Base-by-base conservation (phyloP, 2,113 vertebrate genomes). In the Thunnus thynnus region DNA sequence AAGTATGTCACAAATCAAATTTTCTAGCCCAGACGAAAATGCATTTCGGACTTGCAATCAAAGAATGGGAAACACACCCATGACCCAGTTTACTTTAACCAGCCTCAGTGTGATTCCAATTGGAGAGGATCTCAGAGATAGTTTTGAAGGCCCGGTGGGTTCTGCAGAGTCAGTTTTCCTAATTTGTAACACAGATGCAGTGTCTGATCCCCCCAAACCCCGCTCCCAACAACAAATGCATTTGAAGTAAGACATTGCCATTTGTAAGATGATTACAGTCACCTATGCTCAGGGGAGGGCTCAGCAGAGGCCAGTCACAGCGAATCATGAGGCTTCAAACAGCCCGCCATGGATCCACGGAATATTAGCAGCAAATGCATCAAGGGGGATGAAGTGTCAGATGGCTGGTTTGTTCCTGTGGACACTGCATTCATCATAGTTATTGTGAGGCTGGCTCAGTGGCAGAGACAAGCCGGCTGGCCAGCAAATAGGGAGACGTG, bases 371-470 rank as follows among this genome's bases (percentile, higher is more conserved):
- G 78, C 83, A 79, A 86, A 90, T 92, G 88, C 90, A 92, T 93
- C 87, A 88, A 72, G 66, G 88, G 74, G 85, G 82, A 85, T 87
- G 72, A 76, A 81, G 78, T 90, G 89, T 93, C 81, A 91, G 85
- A 89, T 51, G 89, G 91, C 84, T 89, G 87, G 85, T 93, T 91
- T 90, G 85, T 87, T 91, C 80, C 87, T 61, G 89, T 81, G 88
- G 89, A 92, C 89, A 70, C 84, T 91, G 78, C 86, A 91, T 93
- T 93, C 75, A 93, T 94, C 92, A 94, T 78, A 82, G 85, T 93
- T 92, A 93, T 84, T 84, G 90, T 80, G 79, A 72, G 62, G 61
- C 61, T 52, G 79, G 67, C 81, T 84, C 73, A 56, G 88, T 72
- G 3, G 44, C 74, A 52, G 76, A 81, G 80, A 56, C 76, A 25